Evolutionary conservation across 2,113 vertebrate genomes (phyloP).

Genomic region (Nipponia nippon): DNA sequence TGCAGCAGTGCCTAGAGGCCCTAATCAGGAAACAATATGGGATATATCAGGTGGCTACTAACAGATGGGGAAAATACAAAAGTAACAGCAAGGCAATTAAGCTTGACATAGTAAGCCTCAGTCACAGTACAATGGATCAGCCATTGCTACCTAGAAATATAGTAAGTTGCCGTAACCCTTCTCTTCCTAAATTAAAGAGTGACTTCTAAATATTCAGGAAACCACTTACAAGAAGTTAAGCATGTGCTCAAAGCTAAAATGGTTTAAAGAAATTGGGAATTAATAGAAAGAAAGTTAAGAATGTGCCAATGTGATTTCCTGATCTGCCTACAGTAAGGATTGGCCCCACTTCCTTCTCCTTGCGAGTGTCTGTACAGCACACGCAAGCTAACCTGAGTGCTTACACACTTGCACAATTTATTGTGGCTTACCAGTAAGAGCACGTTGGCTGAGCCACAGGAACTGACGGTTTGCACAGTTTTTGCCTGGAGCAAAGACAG

Average conservation of each 20-base stretch:
- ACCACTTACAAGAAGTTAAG: not conserved
- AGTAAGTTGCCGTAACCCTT: not conserved
- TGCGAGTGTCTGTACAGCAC: rapidly evolving
- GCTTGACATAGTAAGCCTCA: not conserved
- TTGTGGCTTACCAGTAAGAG: not conserved
- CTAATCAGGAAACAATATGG: not conserved
- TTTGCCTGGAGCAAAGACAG: not conserved
- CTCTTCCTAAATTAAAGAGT: not conserved
- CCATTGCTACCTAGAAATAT: not conserved
- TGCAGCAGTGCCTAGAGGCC: not conserved
- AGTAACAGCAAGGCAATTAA: conserved; percentile 9
- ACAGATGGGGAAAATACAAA: conserved; percentile 20
- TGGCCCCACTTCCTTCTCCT: not conserved
- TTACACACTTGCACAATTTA: not conserved
- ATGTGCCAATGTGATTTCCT: not conserved
- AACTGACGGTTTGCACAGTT: not conserved
- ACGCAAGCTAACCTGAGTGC: not conserved
- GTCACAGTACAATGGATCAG: not conserved
- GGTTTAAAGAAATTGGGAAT: not conserved
- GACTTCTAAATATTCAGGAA: not conserved
- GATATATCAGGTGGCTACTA: conserved; percentile 29
- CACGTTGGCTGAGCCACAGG: not conserved
- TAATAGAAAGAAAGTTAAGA: not conserved
- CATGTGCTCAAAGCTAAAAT: not conserved
- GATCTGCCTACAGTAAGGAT: not conserved